Percentiles rank a stretch among this genome's conserved stretches.
Conservation (phyloP, 2,888 invertebrate species). For the Eledona agricola region DNA sequence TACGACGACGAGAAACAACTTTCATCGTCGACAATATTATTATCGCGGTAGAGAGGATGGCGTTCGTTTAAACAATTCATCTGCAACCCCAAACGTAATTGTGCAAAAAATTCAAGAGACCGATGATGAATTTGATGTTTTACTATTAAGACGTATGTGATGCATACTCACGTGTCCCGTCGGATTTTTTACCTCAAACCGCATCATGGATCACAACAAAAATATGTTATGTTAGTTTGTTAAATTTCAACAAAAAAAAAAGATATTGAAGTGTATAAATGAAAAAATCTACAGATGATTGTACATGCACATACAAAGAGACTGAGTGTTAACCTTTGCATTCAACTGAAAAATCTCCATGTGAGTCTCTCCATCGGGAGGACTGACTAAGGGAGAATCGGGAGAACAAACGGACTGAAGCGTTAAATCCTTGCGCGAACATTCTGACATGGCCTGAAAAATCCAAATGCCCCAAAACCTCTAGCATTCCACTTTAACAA, state of each 20-base stretch:
- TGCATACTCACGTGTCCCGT: conserved; percentile 32
- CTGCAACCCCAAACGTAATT: conserved; percentile 10
- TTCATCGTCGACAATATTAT: conserved; percentile 62
- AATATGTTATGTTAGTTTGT: too few species aligned
- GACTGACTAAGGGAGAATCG: conserved; percentile 62
- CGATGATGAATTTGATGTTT: conserved; percentile 7
- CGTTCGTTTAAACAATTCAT: conserved; percentile 14
- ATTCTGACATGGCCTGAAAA: conserved; percentile 66
- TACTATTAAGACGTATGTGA: conserved; percentile 1
- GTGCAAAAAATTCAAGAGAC: too few species aligned
- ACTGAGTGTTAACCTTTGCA: conserved; percentile 51
- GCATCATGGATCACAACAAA: conserved; percentile 31
- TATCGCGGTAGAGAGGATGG: conserved; percentile 48
- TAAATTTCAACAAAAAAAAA: conserved; percentile 1
- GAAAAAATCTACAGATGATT: conserved; percentile 20
- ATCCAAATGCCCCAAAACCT: conserved; percentile 10
- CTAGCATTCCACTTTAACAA: too few species aligned
- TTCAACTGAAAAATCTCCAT: conserved; percentile 53
- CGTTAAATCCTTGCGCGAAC: conserved; percentile 67
- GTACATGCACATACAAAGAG: conserved; percentile 27
- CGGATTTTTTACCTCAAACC: conserved; percentile 31
- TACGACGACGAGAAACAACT: conserved; percentile 76
- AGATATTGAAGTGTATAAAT: background rate
- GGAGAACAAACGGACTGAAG: conserved; percentile 62
- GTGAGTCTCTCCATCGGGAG: conserved; percentile 57